Conservation (phyloP, 2,113 vertebrate genomes). For the Eurystomus gularis region DNA sequence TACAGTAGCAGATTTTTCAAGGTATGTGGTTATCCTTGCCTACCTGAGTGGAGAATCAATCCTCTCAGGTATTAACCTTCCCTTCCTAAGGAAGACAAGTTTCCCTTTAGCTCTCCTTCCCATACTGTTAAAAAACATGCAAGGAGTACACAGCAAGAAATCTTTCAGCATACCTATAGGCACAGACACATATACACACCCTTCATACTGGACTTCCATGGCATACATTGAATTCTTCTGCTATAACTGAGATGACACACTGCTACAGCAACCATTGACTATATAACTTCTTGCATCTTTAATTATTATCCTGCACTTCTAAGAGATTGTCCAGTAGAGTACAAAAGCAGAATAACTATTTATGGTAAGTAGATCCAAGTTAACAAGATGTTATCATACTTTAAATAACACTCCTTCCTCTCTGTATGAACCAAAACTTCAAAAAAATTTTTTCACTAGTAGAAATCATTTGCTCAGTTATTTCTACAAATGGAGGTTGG, state of each 20-base stretch:
- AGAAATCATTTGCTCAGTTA: neutral
- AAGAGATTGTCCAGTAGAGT: neutral
- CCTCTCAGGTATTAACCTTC: neutral
- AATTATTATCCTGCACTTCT: neutral
- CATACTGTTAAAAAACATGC: accelerated
- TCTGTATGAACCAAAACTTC: neutral
- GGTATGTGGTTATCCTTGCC: neutral
- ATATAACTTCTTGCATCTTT: neutral
- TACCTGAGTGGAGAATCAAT: neutral
- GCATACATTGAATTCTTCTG: neutral
- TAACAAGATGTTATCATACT: neutral
- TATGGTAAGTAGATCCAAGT: neutral
- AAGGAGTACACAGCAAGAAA: neutral
- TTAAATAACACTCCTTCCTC: neutral
- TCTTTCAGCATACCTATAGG: neutral
- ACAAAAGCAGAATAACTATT: neutral
- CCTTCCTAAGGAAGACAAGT: neutral
- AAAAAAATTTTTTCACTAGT: neutral
- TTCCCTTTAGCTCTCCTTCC: neutral
- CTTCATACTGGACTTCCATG: neutral
- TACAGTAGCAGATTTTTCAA: neutral
- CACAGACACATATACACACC: neutral
- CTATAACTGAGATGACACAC: neutral
- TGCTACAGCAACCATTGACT: neutral
- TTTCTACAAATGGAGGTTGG: neutral